Evolutionary conservation across 2,113 vertebrate genomes (phyloP), one percentile per base, ranked within the genome.

Genomic region (Thamnaconus septentrionalis): DNA sequence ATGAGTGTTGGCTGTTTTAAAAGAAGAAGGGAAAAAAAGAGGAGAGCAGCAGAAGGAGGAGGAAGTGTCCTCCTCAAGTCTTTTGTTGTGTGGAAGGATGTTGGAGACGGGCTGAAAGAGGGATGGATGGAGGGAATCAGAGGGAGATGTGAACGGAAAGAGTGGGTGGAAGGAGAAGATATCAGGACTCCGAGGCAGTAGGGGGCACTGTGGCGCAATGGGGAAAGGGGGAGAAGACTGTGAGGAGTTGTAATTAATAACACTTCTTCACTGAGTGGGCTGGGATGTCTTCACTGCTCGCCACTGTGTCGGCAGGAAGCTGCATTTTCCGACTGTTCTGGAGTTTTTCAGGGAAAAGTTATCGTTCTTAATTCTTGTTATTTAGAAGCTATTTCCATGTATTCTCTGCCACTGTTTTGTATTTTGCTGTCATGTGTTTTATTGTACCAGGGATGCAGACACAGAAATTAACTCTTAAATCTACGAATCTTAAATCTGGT

Each of bases 221-320:
- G 66, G 18, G 54, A 64, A 56, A 42, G 43, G 11, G 56, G 60
- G 56, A 49, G 10, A 59, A 46, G 18, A 73, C 75, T 62, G 60
- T 41, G 7, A 31, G 61, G 53, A 47, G 48, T 41, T 41, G 75
- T 66, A 55, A 85, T 84, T 82, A 79, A 82, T 84, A 59, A 76
- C 51, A 65, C 51, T 49, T 61, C 53, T 69, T 31, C 18, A 31
- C 18, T 31, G 18, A 31, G 18, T 31, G 18, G 18, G 18, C 18
- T 31, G 18, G 18, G 18, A 31, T 31, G 18, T 31, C 18, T 31
- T 31, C 18, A 31, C 18, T 31, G 18, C 18, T 31, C 2, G 18
- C 18, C 18, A 31, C 18, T 31, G 18, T 31, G 18, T 31, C 18
- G 18, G 18, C 18, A 31, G 18, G 18, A 31, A 31, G 18, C 18